Percentiles rank a stretch among this genome's conserved stretches.
Evolutionary conservation across 2,113 vertebrate species (phyloP).

Genomic region (Actenoides hombroni): DNA sequence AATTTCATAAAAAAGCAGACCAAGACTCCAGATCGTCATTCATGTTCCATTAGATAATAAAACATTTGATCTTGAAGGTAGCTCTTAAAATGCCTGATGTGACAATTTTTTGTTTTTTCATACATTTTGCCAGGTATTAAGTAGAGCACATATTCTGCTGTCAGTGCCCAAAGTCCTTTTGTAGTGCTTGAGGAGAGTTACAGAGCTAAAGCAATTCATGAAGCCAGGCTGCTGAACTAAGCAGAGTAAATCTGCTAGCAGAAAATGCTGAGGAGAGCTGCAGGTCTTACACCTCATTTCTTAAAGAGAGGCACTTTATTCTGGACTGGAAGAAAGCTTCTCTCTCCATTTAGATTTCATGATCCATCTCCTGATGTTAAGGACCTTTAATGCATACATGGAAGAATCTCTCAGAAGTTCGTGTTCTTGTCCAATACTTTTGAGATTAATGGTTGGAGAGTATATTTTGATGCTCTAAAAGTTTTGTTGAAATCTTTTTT

Average conservation of each 20-base stretch:
- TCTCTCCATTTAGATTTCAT: background rate
- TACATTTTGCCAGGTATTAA: rapidly evolving
- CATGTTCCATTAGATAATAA: background rate
- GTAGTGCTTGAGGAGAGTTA: background rate
- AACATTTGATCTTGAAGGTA: background rate
- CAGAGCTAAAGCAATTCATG: background rate
- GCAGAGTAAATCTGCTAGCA: background rate
- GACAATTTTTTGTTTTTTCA: background rate
- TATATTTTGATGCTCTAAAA: background rate
- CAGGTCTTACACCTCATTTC: background rate
- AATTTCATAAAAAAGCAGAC: background rate
- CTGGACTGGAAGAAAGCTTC: background rate
- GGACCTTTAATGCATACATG: background rate
- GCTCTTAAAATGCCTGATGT: background rate
- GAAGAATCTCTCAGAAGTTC: background rate
- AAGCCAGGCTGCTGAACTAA: background rate
- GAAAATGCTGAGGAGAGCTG: background rate
- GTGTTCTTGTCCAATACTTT: background rate
- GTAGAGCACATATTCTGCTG: background rate
- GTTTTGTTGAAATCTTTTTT: background rate
- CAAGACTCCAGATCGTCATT: background rate
- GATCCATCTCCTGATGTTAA: background rate
- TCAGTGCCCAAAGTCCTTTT: background rate
- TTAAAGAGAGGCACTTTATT: background rate
- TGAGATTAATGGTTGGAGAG: background rate